A percentile compares a stretch with the other conserved stretches of the same genome.
These are phyloP conservation scores for Anoplophora glabripennis DNA, from an alignment of 1,140 invertebrate species.

Conservation along the genomic window DNA sequence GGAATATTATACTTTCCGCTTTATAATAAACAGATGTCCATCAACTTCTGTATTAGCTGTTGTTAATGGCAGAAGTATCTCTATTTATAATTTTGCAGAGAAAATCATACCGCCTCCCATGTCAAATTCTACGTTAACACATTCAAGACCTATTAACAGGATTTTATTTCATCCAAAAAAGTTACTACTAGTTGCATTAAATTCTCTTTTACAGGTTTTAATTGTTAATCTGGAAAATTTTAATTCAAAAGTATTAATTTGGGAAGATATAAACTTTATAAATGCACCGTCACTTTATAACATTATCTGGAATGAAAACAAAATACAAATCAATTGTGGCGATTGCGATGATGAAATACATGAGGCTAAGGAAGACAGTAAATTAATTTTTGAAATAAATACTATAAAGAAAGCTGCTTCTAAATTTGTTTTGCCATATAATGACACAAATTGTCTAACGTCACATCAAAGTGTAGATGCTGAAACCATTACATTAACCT, in stretches of 20 bases:
- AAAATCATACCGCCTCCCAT: slow-evolving; percentile 31
- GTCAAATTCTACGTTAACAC: slow-evolving; percentile 3
- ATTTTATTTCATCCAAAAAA: slow-evolving; percentile 17
- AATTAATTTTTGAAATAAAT: background rate
- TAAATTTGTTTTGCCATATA: background rate
- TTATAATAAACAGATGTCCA: slow-evolving; percentile 16
- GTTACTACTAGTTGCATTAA: slow-evolving; percentile 4
- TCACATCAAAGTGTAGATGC: background rate
- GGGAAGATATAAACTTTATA: background rate
- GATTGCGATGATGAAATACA: background rate
- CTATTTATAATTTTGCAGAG: slow-evolving; percentile 27
- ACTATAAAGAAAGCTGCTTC: background rate
- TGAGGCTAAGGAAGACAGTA: background rate
- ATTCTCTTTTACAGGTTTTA: slow-evolving; percentile 9
- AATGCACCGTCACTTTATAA: background rate
- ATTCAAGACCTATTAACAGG: slow-evolving; percentile 27
- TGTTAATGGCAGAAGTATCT: slow-evolving; percentile 25
- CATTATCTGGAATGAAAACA: background rate
- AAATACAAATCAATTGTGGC: background rate
- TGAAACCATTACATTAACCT: background rate
- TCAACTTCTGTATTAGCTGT: slow-evolving; percentile 21
- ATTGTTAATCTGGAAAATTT: slow-evolving; percentile 11
- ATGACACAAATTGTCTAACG: background rate
- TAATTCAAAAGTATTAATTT: background rate
- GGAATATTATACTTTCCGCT: slow-evolving; percentile 18